Evolutionary conservation across 2,888 invertebrate species (phyloP).

Genomic region (Marronus borbonicus): DNA sequence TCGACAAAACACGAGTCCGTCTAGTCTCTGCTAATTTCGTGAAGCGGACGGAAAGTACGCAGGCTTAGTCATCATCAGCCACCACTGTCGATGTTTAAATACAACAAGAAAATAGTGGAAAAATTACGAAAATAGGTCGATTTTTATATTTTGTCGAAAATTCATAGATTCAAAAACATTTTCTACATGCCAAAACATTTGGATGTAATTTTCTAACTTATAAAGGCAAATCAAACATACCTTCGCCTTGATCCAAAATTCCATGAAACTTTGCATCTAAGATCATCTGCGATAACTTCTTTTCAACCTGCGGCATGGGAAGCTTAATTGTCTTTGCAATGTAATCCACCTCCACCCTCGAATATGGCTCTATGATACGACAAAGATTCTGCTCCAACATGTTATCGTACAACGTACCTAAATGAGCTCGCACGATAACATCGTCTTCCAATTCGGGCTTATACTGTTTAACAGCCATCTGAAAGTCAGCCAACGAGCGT

Average conservation of each 20-base stretch:
- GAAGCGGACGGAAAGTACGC: too few relatives aligned
- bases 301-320: constrained; percentile 93
- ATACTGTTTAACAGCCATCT: constrained; percentile 88
- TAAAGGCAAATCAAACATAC: constrained; percentile 57
- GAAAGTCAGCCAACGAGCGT: constrained; percentile 97
- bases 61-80: too few relatives aligned
- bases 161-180: too few relatives aligned
- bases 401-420: constrained; percentile 96
- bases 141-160: too few relatives aligned
- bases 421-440: constrained; percentile 96
- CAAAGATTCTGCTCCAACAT: constrained; percentile 99
- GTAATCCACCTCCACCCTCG: constrained; percentile 94
- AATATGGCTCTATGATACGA: constrained; percentile 98
- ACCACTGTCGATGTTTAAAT: too few relatives aligned
- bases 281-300: constrained; percentile 99
- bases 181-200: too few relatives aligned
- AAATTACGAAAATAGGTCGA: too few relatives aligned
- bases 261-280: constrained; percentile 98
- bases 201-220: too few relatives aligned
- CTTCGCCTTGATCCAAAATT: constrained; percentile 98
- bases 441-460: constrained; percentile 94
- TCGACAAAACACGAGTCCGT: too few relatives aligned
- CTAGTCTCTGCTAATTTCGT: too few relatives aligned
- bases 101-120: too few relatives aligned
- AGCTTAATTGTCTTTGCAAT: constrained; percentile 93